phyloP scores from a whole-genome alignment of 2,113 vertebrate genomes.

The Xenus cinereus region DNA sequence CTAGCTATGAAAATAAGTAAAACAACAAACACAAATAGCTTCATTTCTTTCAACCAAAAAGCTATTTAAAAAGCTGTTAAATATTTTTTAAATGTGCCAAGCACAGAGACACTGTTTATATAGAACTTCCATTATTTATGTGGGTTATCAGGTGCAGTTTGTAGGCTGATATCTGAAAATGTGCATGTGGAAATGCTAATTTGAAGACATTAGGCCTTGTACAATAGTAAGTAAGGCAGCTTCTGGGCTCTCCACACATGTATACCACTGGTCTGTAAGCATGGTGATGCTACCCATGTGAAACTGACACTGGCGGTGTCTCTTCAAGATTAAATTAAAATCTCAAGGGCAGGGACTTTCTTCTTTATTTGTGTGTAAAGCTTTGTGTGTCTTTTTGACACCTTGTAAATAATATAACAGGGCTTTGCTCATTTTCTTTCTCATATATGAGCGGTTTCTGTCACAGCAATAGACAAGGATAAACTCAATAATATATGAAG shows the following conservation, averaged over 20 bases:
- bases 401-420: not conserved
- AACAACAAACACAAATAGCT: not conserved
- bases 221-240: not conserved
- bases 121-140: not conserved
- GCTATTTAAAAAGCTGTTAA: not conserved
- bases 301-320: not conserved
- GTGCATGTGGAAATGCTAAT: not conserved
- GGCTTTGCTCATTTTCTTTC: not conserved
- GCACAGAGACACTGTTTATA: not conserved
- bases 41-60: not conserved
- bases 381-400: not conserved
- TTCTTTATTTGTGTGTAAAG: not conserved
- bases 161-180: not conserved
- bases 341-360: not conserved
- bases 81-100: not conserved
- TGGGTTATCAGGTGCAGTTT: not conserved
- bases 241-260: not conserved
- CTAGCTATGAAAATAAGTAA: not conserved
- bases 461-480: not conserved
- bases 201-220: not conserved
- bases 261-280: not conserved
- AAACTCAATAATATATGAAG: constrained; percentile 21
- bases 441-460: not conserved
- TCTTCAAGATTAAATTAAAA: not conserved
- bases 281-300: not conserved